These are phyloP conservation scores for Nyctalus aviator DNA, from an alignment of 2,797 vertebrate genomes.

Conservation along the genomic window DNA sequence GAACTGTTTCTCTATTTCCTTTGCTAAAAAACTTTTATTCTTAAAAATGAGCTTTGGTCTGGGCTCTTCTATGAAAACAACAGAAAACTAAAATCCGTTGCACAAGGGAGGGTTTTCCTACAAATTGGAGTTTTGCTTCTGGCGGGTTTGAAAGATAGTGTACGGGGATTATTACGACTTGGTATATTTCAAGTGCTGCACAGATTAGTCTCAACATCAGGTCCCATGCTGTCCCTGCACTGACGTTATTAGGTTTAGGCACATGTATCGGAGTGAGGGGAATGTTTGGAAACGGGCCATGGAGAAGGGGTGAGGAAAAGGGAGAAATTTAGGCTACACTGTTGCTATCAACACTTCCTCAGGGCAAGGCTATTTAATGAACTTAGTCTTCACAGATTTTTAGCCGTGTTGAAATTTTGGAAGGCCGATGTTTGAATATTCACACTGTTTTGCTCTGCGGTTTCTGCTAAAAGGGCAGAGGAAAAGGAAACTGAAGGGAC, in stretches of 20 bases:
- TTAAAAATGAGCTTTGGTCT: conserved; percentile 70
- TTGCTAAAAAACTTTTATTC: conserved; percentile 81
- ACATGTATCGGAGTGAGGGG: not conserved
- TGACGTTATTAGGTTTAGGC: not conserved
- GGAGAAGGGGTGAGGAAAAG: conserved; percentile 26
- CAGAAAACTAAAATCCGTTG: not conserved
- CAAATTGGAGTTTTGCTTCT: not conserved
- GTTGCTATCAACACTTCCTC: conserved; percentile 31
- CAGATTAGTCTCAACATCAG: not conserved
- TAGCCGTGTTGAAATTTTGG: conserved; percentile 43
- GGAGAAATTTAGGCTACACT: not conserved
- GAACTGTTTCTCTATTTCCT: conserved; percentile 81
- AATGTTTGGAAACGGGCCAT: not conserved
- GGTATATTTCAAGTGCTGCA: conserved; percentile 1
- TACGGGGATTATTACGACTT: not conserved
- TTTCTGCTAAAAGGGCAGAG: not conserved
- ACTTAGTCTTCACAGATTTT: conserved; percentile 16
- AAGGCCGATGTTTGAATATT: conserved; percentile 3
- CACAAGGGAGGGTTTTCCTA: not conserved
- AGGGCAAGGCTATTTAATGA: conserved; percentile 31
- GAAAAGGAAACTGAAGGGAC: not conserved
- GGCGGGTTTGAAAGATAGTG: not conserved
- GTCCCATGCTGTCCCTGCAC: not conserved
- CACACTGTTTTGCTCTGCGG: not conserved
- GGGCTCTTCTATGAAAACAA: conserved; percentile 4